These are phyloP conservation scores for Eucriotettix oculatus DNA, from an alignment of 2,888 invertebrate genomes.

Conservation along the genomic window DNA sequence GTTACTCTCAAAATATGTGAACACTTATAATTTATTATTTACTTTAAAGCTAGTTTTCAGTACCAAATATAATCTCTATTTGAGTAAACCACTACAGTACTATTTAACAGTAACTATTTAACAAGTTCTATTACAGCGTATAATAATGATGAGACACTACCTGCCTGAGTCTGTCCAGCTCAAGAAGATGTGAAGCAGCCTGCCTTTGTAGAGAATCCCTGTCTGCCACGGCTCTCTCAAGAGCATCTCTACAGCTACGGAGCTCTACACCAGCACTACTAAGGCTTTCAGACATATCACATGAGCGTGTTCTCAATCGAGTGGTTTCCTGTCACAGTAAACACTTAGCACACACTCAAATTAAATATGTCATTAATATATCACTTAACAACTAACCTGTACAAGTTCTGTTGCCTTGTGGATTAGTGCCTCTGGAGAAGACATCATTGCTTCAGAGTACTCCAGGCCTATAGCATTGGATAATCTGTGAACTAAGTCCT, in stretches of 20 bases:
- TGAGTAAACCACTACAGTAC: too few species aligned
- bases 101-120: too few species aligned
- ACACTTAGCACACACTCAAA: too few species aligned
- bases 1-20: too few species aligned
- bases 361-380: too few species aligned
- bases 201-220: slow-evolving; percentile 62
- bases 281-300: slow-evolving; percentile 35
- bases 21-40: too few species aligned
- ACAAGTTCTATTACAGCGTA: background rate
- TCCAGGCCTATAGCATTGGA: slow-evolving; percentile 56
- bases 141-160: slow-evolving; percentile 14
- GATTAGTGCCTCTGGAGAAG: slow-evolving; percentile 46
- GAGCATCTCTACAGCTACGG: slow-evolving; percentile 44
- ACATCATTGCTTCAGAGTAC: slow-evolving; percentile 35
- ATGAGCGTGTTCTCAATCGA: slow-evolving; percentile 38
- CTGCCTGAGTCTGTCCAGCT: slow-evolving; percentile 54
- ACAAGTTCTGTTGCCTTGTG: slow-evolving; percentile 62
- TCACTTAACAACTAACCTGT: slow-evolving; percentile 30
- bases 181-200: slow-evolving; percentile 49
- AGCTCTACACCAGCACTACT: slow-evolving; percentile 46
- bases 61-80: too few species aligned
- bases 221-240: slow-evolving; percentile 46
- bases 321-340: slow-evolving; percentile 29
- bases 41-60: too few species aligned
- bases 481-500: slow-evolving; percentile 55